These are phyloP conservation scores for Drosophila pectinifera DNA, from an alignment of 1,140 invertebrate genomes.

Conservation along the genomic window DNA sequence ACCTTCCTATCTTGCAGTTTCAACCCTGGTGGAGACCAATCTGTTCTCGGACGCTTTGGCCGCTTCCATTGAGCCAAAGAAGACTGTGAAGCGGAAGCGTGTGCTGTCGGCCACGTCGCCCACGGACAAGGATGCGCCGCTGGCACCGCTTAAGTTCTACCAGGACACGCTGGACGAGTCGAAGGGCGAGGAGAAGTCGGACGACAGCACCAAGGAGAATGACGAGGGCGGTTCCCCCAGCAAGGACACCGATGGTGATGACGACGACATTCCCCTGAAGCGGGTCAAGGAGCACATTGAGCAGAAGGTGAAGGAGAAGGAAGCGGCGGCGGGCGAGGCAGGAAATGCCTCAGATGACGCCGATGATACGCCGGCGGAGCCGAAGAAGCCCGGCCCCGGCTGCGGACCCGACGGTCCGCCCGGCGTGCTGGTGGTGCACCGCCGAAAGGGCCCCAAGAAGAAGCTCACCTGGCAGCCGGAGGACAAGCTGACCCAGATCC, in stretches of 20 bases:
- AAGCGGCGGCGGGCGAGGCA: conserved; percentile 37
- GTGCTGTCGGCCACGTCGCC: conserved; percentile 88
- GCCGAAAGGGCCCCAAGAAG: conserved; percentile 91
- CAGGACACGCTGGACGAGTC: conserved; percentile 94
- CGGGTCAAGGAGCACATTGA: conserved; percentile 82
- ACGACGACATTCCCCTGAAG: conserved; percentile 83
- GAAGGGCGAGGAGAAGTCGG: conserved; percentile 86
- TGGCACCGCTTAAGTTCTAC: conserved; percentile 93
- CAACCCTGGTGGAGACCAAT: conserved; percentile 93
- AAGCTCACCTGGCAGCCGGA: conserved; percentile 93
- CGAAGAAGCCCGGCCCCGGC: conserved; percentile 77
- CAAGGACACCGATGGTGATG: conserved; percentile 73
- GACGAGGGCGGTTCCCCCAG: conserved; percentile 65
- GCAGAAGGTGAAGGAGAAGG: conserved; percentile 72
- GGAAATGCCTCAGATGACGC: conserved; percentile 60
- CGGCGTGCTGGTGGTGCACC: conserved; percentile 76
- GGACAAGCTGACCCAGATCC: conserved; percentile 91
- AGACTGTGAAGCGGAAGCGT: conserved; percentile 91
- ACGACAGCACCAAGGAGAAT: conserved; percentile 85
- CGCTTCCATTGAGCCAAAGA: conserved; percentile 89
- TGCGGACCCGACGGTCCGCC: conserved; percentile 83
- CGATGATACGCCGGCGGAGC: conserved; percentile 51
- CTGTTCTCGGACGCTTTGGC: conserved; percentile 96
- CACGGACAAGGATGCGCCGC: conserved; percentile 86
- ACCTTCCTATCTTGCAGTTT: conserved; percentile 87